Percentiles rank a stretch among this genome's conserved stretches.
These are phyloP conservation scores for Kuschelorhynchus macadamiae DNA, from an alignment of 2,888 invertebrate species.

Conservation along the genomic window DNA sequence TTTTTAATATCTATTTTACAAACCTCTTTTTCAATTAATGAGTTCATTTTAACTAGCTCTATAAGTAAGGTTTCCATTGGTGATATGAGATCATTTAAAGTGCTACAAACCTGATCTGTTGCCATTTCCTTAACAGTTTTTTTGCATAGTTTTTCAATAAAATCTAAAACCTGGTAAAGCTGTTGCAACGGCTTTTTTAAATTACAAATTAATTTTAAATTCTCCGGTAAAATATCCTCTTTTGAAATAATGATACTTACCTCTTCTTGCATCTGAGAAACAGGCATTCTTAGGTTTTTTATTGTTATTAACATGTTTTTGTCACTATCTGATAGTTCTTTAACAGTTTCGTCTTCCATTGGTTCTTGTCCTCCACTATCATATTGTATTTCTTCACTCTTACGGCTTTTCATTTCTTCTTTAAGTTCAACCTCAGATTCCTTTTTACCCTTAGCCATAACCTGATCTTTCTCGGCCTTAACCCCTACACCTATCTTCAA, in stretches of 20 bases:
- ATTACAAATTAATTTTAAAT: constrained; percentile 58
- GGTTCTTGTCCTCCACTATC: too few species aligned
- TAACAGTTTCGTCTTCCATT: background rate
- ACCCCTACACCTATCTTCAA: too few species aligned
- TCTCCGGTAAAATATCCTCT: constrained; percentile 41
- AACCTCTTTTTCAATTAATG: constrained; percentile 41
- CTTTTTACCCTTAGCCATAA: background rate
- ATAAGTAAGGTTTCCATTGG: constrained; percentile 55
- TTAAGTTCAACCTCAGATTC: background rate
- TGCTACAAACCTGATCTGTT: constrained; percentile 40
- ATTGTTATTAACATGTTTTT: constrained; percentile 35
- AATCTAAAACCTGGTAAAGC: constrained; percentile 62
- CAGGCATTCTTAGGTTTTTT: constrained; percentile 49
- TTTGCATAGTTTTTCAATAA: constrained; percentile 60
- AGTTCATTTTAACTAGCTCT: constrained; percentile 57
- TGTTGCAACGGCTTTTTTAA: constrained; percentile 66
- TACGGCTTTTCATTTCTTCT: background rate
- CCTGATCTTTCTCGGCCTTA: too few species aligned
- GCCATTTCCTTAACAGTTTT: constrained; percentile 51
- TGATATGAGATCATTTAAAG: constrained; percentile 50
- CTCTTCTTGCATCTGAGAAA: constrained; percentile 54
- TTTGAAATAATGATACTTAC: constrained; percentile 49
- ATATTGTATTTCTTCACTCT: too few species aligned
- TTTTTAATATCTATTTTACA: constrained; percentile 24
- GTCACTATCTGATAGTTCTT: constrained; percentile 13